Percentiles rank a stretch among this genome's conserved stretches.
phyloP scores from a whole-genome alignment of 2,113 vertebrate species.

The Ornithorhynchus anatinus region DNA sequence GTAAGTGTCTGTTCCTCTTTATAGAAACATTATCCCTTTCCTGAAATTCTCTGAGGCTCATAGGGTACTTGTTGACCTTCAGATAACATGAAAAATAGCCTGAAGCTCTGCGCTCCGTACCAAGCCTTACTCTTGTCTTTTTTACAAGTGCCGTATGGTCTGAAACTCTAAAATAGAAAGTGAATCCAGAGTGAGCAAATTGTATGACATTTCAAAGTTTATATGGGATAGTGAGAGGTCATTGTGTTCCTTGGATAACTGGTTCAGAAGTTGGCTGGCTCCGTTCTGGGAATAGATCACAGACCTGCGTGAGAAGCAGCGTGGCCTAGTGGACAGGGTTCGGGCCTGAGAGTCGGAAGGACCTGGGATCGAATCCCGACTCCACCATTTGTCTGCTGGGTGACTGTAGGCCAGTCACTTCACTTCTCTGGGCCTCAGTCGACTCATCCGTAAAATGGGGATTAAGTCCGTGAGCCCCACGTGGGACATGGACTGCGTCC shows the following conservation, averaged over 20 bases:
- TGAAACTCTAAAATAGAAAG: conserved; percentile 13
- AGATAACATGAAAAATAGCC: conserved; percentile 5
- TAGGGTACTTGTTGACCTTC: conserved; percentile 4
- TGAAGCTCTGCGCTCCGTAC: conserved; percentile 1
- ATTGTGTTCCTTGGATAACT: conserved; percentile 11
- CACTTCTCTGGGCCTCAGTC: too few relatives aligned
- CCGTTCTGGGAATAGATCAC: too few relatives aligned
- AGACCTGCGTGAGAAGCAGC: too few relatives aligned
- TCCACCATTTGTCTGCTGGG: too few relatives aligned
- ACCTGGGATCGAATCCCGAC: too few relatives aligned
- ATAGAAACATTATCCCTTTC: conserved; percentile 9
- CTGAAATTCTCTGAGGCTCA: background rate
- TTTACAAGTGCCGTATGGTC: conserved; percentile 47
- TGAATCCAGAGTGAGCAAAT: conserved; percentile 45
- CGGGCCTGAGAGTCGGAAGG: too few relatives aligned
- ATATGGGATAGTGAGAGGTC: conserved; percentile 7
- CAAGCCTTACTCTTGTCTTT: conserved; percentile 47
- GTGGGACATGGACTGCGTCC: too few relatives aligned
- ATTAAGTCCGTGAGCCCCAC: too few relatives aligned
- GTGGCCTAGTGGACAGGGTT: too few relatives aligned
- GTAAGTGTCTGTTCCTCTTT: conserved; percentile 23
- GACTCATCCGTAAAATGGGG: too few relatives aligned
- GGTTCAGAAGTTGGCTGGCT: too few relatives aligned
- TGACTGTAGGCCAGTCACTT: too few relatives aligned
- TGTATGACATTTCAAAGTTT: conserved; percentile 48